Evolutionary conservation across 2,888 invertebrate genomes (phyloP), one percentile per base, ranked within the genome.

Genomic region (Malacosoma neustria): DNA sequence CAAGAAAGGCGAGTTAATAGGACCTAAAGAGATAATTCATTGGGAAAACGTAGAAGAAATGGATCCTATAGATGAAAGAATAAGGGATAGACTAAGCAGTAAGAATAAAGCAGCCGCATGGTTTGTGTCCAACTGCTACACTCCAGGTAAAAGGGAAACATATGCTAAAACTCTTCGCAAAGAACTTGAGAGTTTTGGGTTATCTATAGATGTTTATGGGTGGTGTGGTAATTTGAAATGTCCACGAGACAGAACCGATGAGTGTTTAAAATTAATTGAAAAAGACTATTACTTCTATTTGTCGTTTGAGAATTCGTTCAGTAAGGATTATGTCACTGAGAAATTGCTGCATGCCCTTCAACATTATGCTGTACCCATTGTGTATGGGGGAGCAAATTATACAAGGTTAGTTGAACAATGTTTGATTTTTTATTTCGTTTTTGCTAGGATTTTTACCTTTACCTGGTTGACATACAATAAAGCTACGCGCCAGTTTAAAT

Each of bases 321-420:
- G 22, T 22, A 9, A 22, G 9, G 22, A 22, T 5, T 22, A 22
- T 22, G 22, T 59, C 67, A 63, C 56, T 3, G 60, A 58, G 45
- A 61, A 61, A 35, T 35, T 60, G 15, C 29, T 61, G 32, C 45
- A 39, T 43, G 62, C 66, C 11, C 50, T 57, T 43, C 49, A 61
- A 22, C 39, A 67, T 62, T 79, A 87, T 51, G 75, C 89, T 6
- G 66, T 91, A 7, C 90, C 90, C 1, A 87, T 91, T 13, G 90
- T 90, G 7, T 89, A 87, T 75, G 90, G 91, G 4, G 88, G 87
- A 9, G 87, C 87, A 30, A 22, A 22, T 22, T 22, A 22, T 2
- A 22, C 22, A 5, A 22, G 22, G 22, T 22, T 7, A 7, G 22
- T 22, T 22, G 22, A 22, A 22, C 9, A 22, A 22, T 22, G 22